Evolutionary conservation across 2,113 vertebrate species (phyloP).

Genomic region (Bos indicus): DNA sequence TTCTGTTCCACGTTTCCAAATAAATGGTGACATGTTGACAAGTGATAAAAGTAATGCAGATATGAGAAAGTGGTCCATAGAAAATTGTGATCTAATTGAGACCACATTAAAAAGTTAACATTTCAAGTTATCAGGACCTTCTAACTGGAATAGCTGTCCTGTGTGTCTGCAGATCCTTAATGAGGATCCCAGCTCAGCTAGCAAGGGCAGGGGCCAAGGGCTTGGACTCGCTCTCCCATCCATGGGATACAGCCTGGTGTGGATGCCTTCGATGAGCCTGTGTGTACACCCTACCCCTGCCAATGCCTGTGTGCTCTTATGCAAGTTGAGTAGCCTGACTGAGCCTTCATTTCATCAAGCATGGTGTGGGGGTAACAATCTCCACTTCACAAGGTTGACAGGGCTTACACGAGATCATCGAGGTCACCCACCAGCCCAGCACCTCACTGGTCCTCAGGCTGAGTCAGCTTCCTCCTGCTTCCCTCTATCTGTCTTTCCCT

Average conservation of each 20-base stretch:
- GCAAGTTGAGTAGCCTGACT: neutral
- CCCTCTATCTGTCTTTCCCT: neutral
- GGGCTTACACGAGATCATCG: neutral
- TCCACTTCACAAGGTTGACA: too few species aligned
- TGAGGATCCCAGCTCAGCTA: neutral
- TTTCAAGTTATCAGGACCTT: neutral
- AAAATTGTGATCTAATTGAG: neutral
- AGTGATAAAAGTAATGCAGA: neutral
- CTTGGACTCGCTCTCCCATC: neutral
- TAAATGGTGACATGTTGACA: neutral
- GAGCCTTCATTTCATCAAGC: neutral
- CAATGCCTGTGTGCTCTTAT: neutral
- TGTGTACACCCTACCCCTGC: fast-evolving
- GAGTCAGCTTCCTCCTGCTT: neutral
- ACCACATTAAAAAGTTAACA: neutral
- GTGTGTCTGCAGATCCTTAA: neutral
- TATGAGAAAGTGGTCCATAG: neutral
- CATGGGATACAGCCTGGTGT: fast-evolving
- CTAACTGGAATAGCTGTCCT: neutral
- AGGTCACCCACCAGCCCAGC: neutral
- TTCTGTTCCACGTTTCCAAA: neutral
- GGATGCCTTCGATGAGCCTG: neutral
- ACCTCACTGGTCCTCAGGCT: neutral
- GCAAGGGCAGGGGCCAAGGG: neutral
- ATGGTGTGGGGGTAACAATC: too few species aligned